Percentiles rank a stretch among this genome's conserved stretches.
phyloP scores from a whole-genome alignment of 2,888 invertebrate genomes.

The Gortyna flavago region DNA sequence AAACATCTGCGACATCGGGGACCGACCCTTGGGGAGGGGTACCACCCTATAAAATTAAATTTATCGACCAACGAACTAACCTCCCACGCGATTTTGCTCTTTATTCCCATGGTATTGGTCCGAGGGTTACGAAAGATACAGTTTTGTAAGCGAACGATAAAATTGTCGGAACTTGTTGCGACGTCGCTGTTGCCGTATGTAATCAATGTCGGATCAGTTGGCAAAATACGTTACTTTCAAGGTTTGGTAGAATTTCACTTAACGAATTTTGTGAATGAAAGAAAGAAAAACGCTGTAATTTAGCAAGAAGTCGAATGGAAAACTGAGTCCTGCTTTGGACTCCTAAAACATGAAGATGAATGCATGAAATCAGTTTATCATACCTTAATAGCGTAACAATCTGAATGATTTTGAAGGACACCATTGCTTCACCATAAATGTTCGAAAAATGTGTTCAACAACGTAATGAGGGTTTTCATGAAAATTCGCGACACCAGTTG shows the following conservation, averaged over 20 bases:
- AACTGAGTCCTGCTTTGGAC: too few species aligned
- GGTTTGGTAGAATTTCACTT: slow-evolving; percentile 52
- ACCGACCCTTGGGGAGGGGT: slow-evolving; percentile 69
- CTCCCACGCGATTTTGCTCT: slow-evolving; percentile 31
- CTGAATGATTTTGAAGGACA: too few species aligned
- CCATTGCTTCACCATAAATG: too few species aligned
- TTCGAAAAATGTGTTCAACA: too few species aligned
- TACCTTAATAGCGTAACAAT: too few species aligned
- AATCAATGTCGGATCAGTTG: slow-evolving; percentile 62
- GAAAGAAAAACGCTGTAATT: neutral
- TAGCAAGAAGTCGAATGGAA: neutral
- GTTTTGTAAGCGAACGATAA: slow-evolving; percentile 28
- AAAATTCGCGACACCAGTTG: too few species aligned
- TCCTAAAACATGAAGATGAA: too few species aligned
- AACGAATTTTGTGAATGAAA: slow-evolving; percentile 37
- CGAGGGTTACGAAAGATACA: neutral
- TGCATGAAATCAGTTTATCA: too few species aligned
- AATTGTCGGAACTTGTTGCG: slow-evolving; percentile 64
- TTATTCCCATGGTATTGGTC: slow-evolving; percentile 25
- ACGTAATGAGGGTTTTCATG: too few species aligned
- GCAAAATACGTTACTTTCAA: slow-evolving; percentile 52
- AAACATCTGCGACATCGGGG: slow-evolving; percentile 77
- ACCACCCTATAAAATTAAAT: slow-evolving; percentile 49
- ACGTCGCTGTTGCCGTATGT: slow-evolving; percentile 59
- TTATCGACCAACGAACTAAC: slow-evolving; percentile 1